phyloP scores from a whole-genome alignment of 2,797 vertebrate genomes.

The Pantherophis alleghaniensis region DNA sequence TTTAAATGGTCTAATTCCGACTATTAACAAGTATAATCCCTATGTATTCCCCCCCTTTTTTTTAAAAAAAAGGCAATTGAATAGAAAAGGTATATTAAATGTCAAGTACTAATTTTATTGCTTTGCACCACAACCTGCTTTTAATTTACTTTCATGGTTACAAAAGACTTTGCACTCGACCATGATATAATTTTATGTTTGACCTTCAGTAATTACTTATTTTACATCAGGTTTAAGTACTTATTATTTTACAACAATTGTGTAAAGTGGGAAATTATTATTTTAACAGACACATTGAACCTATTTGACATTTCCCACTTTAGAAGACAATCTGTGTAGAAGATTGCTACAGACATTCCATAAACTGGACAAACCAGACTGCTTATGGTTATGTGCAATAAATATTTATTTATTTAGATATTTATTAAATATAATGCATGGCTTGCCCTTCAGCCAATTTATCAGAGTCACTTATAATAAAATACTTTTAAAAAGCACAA shows the following conservation, averaged over 20 bases:
- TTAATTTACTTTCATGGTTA: conserved; percentile 3
- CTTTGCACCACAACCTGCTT: not conserved
- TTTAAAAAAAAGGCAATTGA: not conserved
- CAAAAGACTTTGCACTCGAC: not conserved
- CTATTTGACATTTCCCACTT: not conserved
- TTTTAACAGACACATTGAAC: not conserved
- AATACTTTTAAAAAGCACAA: not conserved
- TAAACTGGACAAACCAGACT: not conserved
- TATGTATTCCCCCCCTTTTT: not conserved
- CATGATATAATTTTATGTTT: not conserved
- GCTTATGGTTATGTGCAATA: not conserved
- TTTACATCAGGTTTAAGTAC: not conserved
- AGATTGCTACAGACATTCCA: not conserved
- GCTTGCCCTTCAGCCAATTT: not conserved
- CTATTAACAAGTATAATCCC: conserved; percentile 34
- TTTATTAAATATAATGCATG: not conserved
- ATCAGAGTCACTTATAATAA: not conserved
- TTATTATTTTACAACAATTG: not conserved
- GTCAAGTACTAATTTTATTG: conserved; percentile 20
- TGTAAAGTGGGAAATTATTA: not conserved
- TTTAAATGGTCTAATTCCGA: conserved; percentile 31
- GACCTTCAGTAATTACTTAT: not conserved
- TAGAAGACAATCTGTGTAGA: not conserved
- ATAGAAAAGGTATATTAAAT: not conserved
- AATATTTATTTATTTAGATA: not conserved